Base-by-base conservation (phyloP, 2,113 vertebrate species). In the Spizaetus ornatus region DNA sequence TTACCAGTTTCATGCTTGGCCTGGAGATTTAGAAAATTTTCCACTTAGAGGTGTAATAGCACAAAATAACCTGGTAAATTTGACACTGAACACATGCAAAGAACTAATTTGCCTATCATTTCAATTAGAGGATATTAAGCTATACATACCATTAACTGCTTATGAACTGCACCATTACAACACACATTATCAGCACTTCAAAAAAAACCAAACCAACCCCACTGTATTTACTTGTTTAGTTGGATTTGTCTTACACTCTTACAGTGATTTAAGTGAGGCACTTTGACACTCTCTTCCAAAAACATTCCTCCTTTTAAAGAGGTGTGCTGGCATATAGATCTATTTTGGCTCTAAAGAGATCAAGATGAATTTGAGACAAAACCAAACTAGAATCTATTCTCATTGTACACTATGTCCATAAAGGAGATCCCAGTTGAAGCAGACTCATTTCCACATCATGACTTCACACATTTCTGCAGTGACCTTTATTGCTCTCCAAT, bases 1-100 rank as follows among this genome's bases (percentile, higher is more conserved):
- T 99, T 66, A 99, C 99, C 97, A 99, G 98, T 97, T 99, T 99
- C 99, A 99, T 99, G 98, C 99, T 99, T 50, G 99, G 99, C 97
- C 99, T 99, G 98, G 81, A 96, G 88, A 95, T 94, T 94, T 7
- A 95, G 80, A 88, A 95, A 52, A 90, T 16, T 92, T 29, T 97
- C 84, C n/a, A 86, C 55, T 92, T 95, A 82, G 16, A 55, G 6
- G 2, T 25, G 2, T 34, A 66, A 61, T 3, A 79, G 13, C 21
- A 63, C 17, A 82, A 91, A 67, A 53, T 19, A 40, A 3, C 26
- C 13, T 18, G 5, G 21, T 40, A 77, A 67, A 83, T 81, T 21
- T 50, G 43, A 93, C 32, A 70, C 52, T 48, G 45, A 52, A 40
- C 5, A 43, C 56, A 36, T 18, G 27, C 17, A 62, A 81, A 85